A percentile compares a stretch with the other conserved stretches of the same genome.
Evolutionary conservation across 1,140 invertebrate genomes (phyloP).

Genomic region (Stenopsyche tienmushanensis): DNA sequence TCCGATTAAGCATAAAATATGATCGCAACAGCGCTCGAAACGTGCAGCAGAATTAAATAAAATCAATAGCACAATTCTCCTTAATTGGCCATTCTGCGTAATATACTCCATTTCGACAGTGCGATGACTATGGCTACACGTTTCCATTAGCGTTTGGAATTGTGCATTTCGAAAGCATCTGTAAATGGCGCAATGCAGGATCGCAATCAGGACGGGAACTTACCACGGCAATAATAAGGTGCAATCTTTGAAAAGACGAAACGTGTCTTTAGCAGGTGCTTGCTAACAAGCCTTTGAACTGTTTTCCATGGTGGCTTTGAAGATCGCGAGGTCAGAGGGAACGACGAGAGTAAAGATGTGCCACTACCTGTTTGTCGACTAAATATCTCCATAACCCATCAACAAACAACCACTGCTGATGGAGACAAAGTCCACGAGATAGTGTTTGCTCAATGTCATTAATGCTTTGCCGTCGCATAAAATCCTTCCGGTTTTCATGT

Average conservation of each 20-base stretch:
- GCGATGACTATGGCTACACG: neutral
- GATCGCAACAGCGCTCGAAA: neutral
- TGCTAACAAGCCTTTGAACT: slow-evolving; percentile 17
- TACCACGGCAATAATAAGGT: too few relatives aligned
- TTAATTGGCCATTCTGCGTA: neutral
- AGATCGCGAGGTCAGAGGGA: slow-evolving; percentile 7
- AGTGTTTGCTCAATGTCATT: slow-evolving; percentile 40
- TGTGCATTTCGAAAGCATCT: too few relatives aligned
- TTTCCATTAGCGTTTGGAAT: too few relatives aligned
- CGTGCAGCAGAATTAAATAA: neutral
- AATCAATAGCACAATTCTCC: neutral
- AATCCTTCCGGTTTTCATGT: too few relatives aligned
- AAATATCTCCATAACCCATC: slow-evolving; percentile 17
- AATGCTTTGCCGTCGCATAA: too few relatives aligned
- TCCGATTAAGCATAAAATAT: neutral
- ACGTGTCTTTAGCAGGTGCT: slow-evolving; percentile 33
- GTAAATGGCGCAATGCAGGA: too few relatives aligned
- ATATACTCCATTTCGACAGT: neutral
- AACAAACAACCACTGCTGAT: slow-evolving; percentile 35
- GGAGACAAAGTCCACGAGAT: slow-evolving; percentile 37
- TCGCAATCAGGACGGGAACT: too few relatives aligned
- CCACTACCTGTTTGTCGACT: slow-evolving; percentile 25
- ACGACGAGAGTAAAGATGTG: neutral
- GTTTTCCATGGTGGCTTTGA: slow-evolving; percentile 33
- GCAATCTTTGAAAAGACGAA: slow-evolving; percentile 37